Percentiles rank a stretch among this genome's conserved stretches.
These are phyloP conservation scores for Polypedilum pembai DNA, from an alignment of 1,140 invertebrate genomes.

Conservation along the genomic window DNA sequence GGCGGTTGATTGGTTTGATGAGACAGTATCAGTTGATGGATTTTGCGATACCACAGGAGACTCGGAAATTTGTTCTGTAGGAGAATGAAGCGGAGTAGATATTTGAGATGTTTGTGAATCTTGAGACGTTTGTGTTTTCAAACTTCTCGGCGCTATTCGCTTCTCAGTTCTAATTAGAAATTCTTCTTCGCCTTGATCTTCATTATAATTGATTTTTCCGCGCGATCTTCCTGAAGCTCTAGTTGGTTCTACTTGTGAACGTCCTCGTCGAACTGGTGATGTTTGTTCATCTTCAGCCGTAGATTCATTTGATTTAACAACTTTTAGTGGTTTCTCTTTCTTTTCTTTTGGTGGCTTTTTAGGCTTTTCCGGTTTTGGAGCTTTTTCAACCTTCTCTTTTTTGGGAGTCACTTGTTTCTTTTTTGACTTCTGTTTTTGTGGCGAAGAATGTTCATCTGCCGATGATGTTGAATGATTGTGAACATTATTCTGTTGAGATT, in stretches of 20 bases:
- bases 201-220: constrained; percentile 43
- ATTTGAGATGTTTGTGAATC: not conserved
- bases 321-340: constrained; percentile 43
- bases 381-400: constrained; percentile 16
- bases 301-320: constrained; percentile 44
- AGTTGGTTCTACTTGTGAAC: constrained; percentile 48
- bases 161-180: constrained; percentile 31
- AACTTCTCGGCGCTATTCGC: constrained; percentile 35
- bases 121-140: constrained; percentile 25
- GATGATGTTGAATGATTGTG: constrained; percentile 49
- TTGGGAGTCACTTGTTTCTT: constrained; percentile 27
- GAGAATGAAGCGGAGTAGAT: no score
- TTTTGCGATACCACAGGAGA: constrained; percentile 31
- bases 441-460: constrained; percentile 32
- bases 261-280: constrained; percentile 45
- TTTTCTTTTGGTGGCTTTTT: constrained; percentile 33
- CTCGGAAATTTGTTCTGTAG: no score
- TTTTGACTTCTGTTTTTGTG: constrained; percentile 26
- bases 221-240: constrained; percentile 47
- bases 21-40: constrained; percentile 33
- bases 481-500: constrained; percentile 42
- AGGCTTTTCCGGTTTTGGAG: constrained; percentile 17
- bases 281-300: constrained; percentile 43
- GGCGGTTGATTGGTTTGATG: constrained; percentile 37
- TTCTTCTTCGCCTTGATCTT: constrained; percentile 34